Evolutionary conservation across 2,888 invertebrate species (phyloP).

Genomic region (Liopterus haemorrhoidalis): DNA sequence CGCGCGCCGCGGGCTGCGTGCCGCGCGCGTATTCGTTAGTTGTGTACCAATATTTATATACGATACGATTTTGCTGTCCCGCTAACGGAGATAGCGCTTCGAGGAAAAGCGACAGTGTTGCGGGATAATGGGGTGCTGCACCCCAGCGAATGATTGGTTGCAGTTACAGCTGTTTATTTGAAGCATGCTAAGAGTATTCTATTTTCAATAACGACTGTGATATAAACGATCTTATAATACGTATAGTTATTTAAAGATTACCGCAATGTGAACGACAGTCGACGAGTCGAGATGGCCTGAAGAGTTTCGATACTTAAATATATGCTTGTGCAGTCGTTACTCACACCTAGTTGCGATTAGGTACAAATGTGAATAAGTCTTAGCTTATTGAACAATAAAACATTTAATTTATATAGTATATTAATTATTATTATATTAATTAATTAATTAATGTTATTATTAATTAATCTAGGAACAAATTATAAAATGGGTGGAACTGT

Average conservation of each 20-base stretch:
- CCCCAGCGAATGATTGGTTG: conserved; percentile 36
- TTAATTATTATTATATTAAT: conserved; percentile 27
- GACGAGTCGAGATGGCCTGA: too few relatives aligned
- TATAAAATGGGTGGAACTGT: conserved; percentile 16
- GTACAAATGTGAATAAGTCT: conserved; percentile 39
- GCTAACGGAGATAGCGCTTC: too few relatives aligned
- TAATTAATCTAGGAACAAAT: conserved; percentile 30
- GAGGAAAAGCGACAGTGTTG: too few relatives aligned
- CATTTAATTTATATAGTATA: conserved; percentile 31
- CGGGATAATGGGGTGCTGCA: not conserved
- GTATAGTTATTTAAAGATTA: conserved; percentile 34
- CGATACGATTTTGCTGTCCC: too few relatives aligned
- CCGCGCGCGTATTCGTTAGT: too few relatives aligned
- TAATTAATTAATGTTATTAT: conserved; percentile 24
- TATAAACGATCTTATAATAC: conserved; percentile 42
- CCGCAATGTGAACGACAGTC: too few relatives aligned
- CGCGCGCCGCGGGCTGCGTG: too few relatives aligned
- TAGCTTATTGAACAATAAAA: conserved; percentile 39
- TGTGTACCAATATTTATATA: too few relatives aligned
- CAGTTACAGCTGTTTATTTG: conserved; percentile 44
- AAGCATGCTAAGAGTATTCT: conserved; percentile 45
- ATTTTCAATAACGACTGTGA: conserved; percentile 43
- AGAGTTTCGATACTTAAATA: too few relatives aligned
- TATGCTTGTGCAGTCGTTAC: conserved; percentile 36
- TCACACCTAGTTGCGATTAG: conserved; percentile 12